phyloP scores from a whole-genome alignment of 2,888 invertebrate species.

The Eilema griseolum region DNA sequence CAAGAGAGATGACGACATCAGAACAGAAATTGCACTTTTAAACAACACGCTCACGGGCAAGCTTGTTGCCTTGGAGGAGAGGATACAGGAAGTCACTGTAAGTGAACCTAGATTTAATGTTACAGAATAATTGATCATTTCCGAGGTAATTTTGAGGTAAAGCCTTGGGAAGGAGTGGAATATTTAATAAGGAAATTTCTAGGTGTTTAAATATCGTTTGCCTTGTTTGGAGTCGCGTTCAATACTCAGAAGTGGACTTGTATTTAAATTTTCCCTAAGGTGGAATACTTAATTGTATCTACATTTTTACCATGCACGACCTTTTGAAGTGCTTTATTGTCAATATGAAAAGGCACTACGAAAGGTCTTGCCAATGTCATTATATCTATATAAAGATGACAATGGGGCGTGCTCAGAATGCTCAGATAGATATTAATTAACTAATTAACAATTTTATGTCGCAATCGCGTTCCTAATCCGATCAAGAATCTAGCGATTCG shows the following conservation, averaged over 20 bases:
- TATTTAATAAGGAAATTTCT: slow-evolving; percentile 9
- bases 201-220: neutral
- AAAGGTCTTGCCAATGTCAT: no score
- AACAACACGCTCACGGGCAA: slow-evolving; percentile 71
- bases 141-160: slow-evolving; percentile 17
- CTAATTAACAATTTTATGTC: no score
- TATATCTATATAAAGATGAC: no score
- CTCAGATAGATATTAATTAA: no score
- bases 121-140: slow-evolving; percentile 13
- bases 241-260: neutral
- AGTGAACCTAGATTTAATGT: slow-evolving; percentile 50
- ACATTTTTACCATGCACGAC: no score
- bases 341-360: no score
- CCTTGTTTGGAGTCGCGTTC: slow-evolving; percentile 1
- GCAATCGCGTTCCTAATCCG: no score
- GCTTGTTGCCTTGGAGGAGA: slow-evolving; percentile 68
- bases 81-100: slow-evolving; percentile 73
- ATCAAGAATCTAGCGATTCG: no score
- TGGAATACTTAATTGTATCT: no score
- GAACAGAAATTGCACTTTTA: slow-evolving; percentile 60
- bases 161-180: slow-evolving; percentile 5
- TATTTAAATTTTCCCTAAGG: no score
- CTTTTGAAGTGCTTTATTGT: no score
- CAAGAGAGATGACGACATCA: slow-evolving; percentile 67
- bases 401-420: no score